These are phyloP conservation scores for Petrocephalus schoutedeni DNA, from an alignment of 2,797 vertebrate species.

Conservation along the genomic window DNA sequence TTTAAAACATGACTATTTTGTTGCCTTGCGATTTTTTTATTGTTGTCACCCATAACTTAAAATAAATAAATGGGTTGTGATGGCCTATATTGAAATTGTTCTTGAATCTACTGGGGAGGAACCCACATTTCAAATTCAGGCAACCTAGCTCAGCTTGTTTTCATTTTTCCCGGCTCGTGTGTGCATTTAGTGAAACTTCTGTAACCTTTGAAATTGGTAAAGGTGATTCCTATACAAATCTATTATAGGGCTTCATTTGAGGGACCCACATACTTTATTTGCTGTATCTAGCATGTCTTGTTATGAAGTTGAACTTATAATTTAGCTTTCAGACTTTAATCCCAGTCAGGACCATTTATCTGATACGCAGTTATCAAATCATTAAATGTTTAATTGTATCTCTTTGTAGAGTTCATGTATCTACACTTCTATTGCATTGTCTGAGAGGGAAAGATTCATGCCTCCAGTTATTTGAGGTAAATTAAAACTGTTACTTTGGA, in stretches of 20 bases:
- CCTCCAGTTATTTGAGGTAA: neutral
- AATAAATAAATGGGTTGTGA: neutral
- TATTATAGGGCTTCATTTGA: neutral
- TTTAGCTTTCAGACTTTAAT: neutral
- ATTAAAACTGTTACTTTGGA: neutral
- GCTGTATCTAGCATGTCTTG: neutral
- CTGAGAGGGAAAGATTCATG: neutral
- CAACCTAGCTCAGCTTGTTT: neutral
- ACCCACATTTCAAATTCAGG: constrained; percentile 5
- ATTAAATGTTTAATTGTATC: neutral
- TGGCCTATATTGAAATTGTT: constrained; percentile 3
- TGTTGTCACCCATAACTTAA: neutral
- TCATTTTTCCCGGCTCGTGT: neutral
- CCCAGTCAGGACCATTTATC: neutral
- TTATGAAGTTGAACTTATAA: neutral
- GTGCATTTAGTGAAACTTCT: neutral
- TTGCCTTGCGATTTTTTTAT: neutral
- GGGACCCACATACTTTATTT: neutral
- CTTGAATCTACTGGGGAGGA: neutral
- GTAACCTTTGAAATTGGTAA: neutral
- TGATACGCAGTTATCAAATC: neutral
- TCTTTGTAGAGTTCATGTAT: neutral
- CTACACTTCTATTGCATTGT: neutral
- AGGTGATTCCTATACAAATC: neutral
- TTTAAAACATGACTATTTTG: neutral